Base-by-base conservation (phyloP, 2,888 invertebrate genomes). In the Dioctria linearis region DNA sequence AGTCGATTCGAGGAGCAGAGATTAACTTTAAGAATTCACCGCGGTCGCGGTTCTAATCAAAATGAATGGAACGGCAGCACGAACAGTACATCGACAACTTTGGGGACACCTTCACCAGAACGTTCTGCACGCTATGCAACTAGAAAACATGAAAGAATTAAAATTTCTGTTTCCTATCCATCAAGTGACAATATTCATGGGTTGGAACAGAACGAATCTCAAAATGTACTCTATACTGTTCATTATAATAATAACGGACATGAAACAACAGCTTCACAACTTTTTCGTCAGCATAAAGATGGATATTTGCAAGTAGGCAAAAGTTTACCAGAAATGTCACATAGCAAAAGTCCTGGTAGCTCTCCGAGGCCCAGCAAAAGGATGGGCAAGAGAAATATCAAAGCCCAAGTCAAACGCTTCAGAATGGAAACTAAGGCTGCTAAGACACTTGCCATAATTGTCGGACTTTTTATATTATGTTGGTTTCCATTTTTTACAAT, bases 401-500 rank as follows among this genome's bases (percentile, higher is more conserved):
- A 96, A 88, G 95, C 96, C 3, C 94, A 95, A 91, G 96, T 96
- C 83, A 96, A 96, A 87, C 93, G 96, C 69, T 97, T 97, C 88
- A 93, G 95, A 4, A 96, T 97, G 94, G 98, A 98, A 88, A 98
- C 98, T 0, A 98, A 98, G 90, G 98, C 98, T 0, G 98, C 98
- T 2, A 98, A 98, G 89, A 98, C 98, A 0, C 90, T 98, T 78
- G 98, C 97, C 82, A 98, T 99, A 83, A 98, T 99, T 83, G 98
- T 99, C 3, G 98, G 98, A 1, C 96, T 97, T 66, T 99, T 99
- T 90, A 97, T 98, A 80, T 92, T 95, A 86, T 99, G 98, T 89
- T 99, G 98, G 98, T 91, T 97, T 80, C 98, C 98, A 0, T 98
- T 98, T 91, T 98, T 98, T 90, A 96, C 97, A 66, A 95, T 97